Base-by-base conservation (phyloP, 2,797 vertebrate species). In the Sylvilagus floridanus region DNA sequence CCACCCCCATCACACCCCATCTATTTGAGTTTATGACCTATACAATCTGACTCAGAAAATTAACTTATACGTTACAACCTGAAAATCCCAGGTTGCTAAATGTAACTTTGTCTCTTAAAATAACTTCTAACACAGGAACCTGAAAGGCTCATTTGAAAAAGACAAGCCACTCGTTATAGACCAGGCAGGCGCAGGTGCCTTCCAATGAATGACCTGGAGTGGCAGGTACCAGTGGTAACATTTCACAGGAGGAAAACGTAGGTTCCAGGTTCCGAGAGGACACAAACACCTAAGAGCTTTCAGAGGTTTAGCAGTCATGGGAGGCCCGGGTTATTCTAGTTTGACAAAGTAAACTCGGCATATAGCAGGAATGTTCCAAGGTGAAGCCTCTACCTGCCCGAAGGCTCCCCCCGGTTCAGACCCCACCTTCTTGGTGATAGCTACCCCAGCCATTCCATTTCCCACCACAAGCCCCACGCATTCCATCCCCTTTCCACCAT, bases 61-160 rank as follows among this genome's bases (percentile, higher is more conserved):
- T 83, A 89, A 89, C 21, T 26, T 69, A 77, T 79, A 89, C 57
- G 63, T 77, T 79, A 78, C 30, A 68, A 84, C 42, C 75, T 65
- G 77, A 90, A 71, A 93, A 79, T 72, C 7, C 37, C 76, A 84
- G 76, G 85, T 90, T 52, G 82, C 30, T 68, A 90, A 87, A 60
- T 26, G 76, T 13, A n/a, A 75, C 78, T 95, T 75, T 78, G 81
- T 90, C 84, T 72, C 22, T 73, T 35, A 71, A 90, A 90, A 81
- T 42, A 12, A 52, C 66, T 26, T 28, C 42, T 60, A 78, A 95
- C 89, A 78, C 28, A 86, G 19, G 89, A 63, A 88, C 2, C 8
- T n/a, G 82, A 87, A 95, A 85, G 42, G 30, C 57, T 47, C 8
- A 50, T 71, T 57, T 95, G 22, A 35, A 83, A 47, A 76, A 90